Percentiles rank a stretch among this genome's conserved stretches.
These are phyloP conservation scores for Falco concolor DNA, from an alignment of 2,797 vertebrate genomes.

Conservation along the genomic window DNA sequence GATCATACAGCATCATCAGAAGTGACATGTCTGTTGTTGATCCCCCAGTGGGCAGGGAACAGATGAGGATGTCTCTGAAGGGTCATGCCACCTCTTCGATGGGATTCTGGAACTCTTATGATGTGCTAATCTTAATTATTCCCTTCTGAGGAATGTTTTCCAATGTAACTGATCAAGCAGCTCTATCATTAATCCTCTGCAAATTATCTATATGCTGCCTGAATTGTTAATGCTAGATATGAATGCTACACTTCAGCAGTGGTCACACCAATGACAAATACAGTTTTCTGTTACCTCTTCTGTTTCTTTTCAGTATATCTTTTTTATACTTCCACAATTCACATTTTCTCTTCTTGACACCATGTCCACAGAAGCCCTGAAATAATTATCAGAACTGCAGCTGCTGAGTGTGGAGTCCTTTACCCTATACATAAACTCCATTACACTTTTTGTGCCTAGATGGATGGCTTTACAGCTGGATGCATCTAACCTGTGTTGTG, in stretches of 20 bases:
- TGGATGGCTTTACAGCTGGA: background rate
- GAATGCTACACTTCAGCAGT: background rate
- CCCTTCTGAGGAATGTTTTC: slow-evolving; percentile 4
- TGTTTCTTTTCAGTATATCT: background rate
- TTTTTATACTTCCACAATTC: background rate
- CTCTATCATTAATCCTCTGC: background rate
- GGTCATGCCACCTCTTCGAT: background rate
- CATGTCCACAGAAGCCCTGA: background rate
- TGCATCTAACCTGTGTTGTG: background rate
- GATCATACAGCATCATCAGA: background rate
- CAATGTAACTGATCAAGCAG: background rate
- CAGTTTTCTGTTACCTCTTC: background rate
- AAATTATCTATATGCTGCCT: background rate
- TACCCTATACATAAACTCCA: background rate
- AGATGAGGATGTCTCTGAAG: background rate
- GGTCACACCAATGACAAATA: background rate
- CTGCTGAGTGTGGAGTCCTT: background rate
- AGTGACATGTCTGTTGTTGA: background rate
- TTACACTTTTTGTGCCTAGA: background rate
- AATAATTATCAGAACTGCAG: background rate
- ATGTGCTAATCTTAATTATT: slow-evolving; percentile 20
- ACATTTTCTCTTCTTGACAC: background rate
- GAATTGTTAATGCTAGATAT: background rate
- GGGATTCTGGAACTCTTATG: background rate
- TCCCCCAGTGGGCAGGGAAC: background rate